These are phyloP conservation scores for Crocallis elinguaria DNA, from an alignment of 2,888 invertebrate species.

Conservation along the genomic window DNA sequence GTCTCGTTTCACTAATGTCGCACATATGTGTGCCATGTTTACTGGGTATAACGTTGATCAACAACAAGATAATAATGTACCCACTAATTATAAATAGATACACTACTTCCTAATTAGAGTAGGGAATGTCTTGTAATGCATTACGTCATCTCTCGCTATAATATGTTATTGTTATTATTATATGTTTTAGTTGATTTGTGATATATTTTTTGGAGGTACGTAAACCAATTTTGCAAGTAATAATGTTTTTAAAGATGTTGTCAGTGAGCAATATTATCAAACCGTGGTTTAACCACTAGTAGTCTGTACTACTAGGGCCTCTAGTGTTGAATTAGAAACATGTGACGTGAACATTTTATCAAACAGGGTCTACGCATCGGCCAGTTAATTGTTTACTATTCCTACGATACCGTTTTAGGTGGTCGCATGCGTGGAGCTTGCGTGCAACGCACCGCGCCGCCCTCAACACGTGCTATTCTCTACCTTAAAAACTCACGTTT, in stretches of 20 bases:
- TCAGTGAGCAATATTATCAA: constrained; percentile 4
- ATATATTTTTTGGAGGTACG: not conserved
- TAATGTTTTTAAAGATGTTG: constrained; percentile 13
- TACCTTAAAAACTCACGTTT: constrained; percentile 49
- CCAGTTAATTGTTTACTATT: constrained; percentile 78
- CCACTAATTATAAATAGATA: constrained; percentile 58
- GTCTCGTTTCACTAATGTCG: constrained; percentile 76
- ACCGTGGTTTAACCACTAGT: constrained; percentile 38
- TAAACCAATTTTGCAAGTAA: constrained; percentile 9
- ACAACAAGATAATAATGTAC: constrained; percentile 60
- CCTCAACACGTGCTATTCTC: constrained; percentile 40
- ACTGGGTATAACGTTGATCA: constrained; percentile 67
- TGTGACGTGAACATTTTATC: constrained; percentile 66
- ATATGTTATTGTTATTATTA: constrained; percentile 23
- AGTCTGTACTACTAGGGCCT: constrained; percentile 48
- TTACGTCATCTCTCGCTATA: constrained; percentile 46
- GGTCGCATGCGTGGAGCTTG: constrained; percentile 63
- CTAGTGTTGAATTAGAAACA: constrained; percentile 55
- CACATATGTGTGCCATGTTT: constrained; percentile 82
- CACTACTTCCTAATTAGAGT: constrained; percentile 61
- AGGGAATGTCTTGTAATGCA: constrained; percentile 50
- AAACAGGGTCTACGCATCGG: constrained; percentile 68
- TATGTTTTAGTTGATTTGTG: not conserved
- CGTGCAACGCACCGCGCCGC: constrained; percentile 50
- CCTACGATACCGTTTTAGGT: constrained; percentile 72